Base-by-base conservation (phyloP, 2,113 vertebrate genomes). In the Dinomys branickii region DNA sequence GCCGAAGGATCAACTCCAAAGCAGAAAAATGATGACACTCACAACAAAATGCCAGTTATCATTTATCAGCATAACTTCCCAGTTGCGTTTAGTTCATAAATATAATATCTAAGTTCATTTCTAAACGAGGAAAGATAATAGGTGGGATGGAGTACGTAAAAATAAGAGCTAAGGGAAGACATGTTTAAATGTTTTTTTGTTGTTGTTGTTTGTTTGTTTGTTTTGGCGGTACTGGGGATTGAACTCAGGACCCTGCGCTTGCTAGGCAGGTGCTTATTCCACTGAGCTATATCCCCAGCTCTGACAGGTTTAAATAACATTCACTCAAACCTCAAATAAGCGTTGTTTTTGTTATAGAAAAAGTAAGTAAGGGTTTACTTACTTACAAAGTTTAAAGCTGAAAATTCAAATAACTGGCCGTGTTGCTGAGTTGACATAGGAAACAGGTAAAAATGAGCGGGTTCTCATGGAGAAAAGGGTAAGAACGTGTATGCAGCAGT, bases 401-500 rank as follows among this genome's bases (percentile, higher is more conserved):
- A 73, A 90, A 67, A n/a, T 52, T 87, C 20, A 92, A 63, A 13
- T 67, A 73, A 84, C 20, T 85, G 13, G 1, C 33, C 47, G 50
- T 41, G 4, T 8, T 10, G 11, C 38, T 92, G 28, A 93, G 4
- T 30, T 90, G 35, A 88, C 4, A 8, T 69, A 54, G 30, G 13
- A 17, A 58, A 54, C 11, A 84, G 13, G 22, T 4, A 78, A 90
- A 87, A 73, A 30, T 63, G 9, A 87, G 13, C 75, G 10, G 1
- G 13, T 83, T 16, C 17, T 82, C 22, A 52, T 0, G 3, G 9
- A 17, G 12, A 1, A 0, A 1, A 63, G 10, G 1, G 1, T 1
- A 58, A 58, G 9, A 10, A 38, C 7, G 19, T 22, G 4, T 28
- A 19, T 2, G 9, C 24, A 73, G 26, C 35, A 73, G n/a, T 47